phyloP scores from a whole-genome alignment of 2,797 vertebrate species.

The Urosaurus nigricauda region DNA sequence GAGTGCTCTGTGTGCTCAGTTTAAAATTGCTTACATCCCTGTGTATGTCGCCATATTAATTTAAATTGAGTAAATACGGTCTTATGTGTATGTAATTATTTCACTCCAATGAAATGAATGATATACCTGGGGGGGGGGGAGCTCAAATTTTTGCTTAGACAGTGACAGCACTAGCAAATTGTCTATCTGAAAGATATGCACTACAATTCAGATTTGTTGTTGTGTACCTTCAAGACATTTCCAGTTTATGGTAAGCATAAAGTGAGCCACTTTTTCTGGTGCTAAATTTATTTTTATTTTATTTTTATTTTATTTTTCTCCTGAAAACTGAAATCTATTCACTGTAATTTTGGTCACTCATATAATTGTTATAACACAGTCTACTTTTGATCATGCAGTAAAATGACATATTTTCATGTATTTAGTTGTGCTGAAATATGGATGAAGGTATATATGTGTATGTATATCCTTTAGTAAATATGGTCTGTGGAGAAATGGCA shows the following conservation, averaged over 20 bases:
- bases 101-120: neutral
- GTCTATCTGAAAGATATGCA: no score
- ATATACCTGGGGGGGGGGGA: neutral
- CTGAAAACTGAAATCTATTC: no score
- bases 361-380: no score
- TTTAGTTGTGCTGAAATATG: neutral
- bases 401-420: neutral
- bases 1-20: neutral
- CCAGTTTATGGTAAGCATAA: no score
- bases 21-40: neutral
- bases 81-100: neutral
- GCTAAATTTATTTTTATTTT: no score
- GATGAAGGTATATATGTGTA: neutral
- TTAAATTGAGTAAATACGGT: conserved; percentile 12
- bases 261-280: no score
- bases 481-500: neutral
- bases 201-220: no score
- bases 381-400: neutral
- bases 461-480: neutral
- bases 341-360: no score
- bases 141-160: no score
- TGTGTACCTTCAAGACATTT: no score
- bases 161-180: no score
- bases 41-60: neutral
- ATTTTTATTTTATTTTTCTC: no score